Conservation (phyloP, 2,797 vertebrate genomes). For the Myotis planiceps region DNA sequence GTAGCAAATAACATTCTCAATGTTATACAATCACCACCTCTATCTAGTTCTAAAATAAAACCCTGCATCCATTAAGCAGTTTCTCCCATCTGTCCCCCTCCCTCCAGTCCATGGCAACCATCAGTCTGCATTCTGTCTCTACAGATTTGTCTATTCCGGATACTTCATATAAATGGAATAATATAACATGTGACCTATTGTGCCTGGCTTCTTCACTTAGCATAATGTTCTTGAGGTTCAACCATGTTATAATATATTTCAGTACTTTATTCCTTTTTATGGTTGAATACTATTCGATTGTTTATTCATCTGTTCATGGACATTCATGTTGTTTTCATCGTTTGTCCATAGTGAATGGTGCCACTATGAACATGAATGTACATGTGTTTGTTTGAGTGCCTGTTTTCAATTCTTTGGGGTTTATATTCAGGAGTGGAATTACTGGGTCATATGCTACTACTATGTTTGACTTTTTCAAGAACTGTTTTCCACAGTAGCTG, state of each 20-base stretch:
- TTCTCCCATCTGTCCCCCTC: neutral
- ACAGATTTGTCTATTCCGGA: neutral
- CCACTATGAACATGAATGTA: neutral
- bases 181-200: neutral
- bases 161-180: neutral
- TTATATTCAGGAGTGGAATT: neutral
- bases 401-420: neutral
- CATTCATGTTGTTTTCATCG: neutral
- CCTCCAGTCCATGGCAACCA: neutral
- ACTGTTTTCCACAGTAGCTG: neutral
- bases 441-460: neutral
- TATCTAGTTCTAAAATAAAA: neutral
- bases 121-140: neutral
- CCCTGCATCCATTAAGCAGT: neutral
- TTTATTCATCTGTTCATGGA: neutral
- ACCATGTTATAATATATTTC: neutral
- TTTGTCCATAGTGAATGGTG: neutral
- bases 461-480: neutral
- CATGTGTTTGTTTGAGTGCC: neutral
- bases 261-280: neutral
- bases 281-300: neutral
- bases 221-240: neutral
- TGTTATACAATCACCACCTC: neutral
- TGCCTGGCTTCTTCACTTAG: neutral
- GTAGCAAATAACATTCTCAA: neutral